phyloP scores from a whole-genome alignment of 2,797 vertebrate species.

The Galago senegalensis region DNA sequence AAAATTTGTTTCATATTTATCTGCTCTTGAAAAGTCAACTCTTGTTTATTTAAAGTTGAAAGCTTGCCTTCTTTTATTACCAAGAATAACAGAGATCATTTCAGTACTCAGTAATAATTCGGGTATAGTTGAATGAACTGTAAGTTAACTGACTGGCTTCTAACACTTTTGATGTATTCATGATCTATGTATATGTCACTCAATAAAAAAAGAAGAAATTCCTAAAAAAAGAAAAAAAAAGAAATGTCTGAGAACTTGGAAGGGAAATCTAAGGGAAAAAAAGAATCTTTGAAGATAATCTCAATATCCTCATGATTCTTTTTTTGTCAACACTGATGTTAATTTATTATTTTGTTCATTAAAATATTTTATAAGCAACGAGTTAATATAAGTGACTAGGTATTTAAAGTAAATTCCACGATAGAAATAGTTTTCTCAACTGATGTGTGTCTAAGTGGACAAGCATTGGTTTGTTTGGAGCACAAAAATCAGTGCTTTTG shows the following conservation, averaged over 20 bases:
- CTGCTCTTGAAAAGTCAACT: conserved; percentile 52
- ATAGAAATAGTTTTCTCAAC: neutral
- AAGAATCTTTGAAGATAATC: accelerated
- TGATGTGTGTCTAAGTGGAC: neutral
- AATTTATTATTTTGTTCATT: conserved; percentile 8
- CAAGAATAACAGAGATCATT: conserved; percentile 47
- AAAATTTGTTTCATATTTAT: conserved; percentile 40
- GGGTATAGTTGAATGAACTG: conserved; percentile 24
- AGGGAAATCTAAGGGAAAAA: neutral
- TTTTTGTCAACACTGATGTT: neutral
- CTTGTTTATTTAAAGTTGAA: conserved; percentile 63
- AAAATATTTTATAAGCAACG: conserved; percentile 23
- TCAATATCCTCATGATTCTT: neutral
- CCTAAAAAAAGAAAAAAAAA: neutral
- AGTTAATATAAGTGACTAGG: neutral
- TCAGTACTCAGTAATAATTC: conserved; percentile 45
- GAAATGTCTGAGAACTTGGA: neutral
- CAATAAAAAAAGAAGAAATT: too few species aligned
- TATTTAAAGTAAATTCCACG: conserved; percentile 23
- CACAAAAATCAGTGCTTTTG: neutral
- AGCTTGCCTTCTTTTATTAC: conserved; percentile 40
- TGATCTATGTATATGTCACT: too few species aligned
- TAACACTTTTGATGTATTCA: conserved; percentile 42
- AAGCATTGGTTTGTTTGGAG: neutral
- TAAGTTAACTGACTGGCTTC: conserved; percentile 54